Conservation (phyloP, 2,797 vertebrate species). For the Euphonia xanthogaster region DNA sequence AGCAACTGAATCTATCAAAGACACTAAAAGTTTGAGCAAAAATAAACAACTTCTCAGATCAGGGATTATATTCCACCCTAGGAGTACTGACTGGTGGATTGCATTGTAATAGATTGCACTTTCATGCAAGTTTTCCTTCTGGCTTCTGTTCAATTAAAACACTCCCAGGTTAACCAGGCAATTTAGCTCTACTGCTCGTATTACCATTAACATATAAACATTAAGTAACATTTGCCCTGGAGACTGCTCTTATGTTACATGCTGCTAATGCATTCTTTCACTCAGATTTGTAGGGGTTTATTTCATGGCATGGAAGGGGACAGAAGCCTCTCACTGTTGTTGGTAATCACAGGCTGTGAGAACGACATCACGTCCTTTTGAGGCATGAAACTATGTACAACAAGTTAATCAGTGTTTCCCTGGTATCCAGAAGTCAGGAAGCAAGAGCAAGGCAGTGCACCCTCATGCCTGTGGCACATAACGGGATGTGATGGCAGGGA, state of each 20-base stretch:
- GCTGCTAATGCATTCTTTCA: not conserved
- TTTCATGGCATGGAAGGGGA: not conserved
- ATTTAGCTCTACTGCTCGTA: not conserved
- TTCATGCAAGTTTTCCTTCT: not conserved
- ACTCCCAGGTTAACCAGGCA: not conserved
- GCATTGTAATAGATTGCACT: not conserved
- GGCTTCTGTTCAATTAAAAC: not conserved
- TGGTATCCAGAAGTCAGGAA: not conserved
- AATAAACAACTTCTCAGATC: not conserved
- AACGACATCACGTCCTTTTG: not conserved
- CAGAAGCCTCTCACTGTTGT: not conserved
- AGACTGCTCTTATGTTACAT: not conserved
- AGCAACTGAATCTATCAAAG: not conserved
- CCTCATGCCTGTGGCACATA: not conserved
- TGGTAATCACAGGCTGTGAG: not conserved
- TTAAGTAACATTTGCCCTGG: not conserved
- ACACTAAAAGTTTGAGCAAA: not conserved
- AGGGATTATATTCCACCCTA: not conserved
- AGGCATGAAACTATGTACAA: not conserved
- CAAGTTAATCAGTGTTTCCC: not conserved
- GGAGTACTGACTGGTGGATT: not conserved
- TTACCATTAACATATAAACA: not conserved
- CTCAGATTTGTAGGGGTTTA: not conserved
- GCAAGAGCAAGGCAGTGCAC: not conserved
- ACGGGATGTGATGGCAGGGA: accelerated